Percentiles rank a stretch among this genome's conserved stretches.
Evolutionary conservation across 2,797 vertebrate genomes (phyloP).

Genomic region (Notamacropus eugenii): DNA sequence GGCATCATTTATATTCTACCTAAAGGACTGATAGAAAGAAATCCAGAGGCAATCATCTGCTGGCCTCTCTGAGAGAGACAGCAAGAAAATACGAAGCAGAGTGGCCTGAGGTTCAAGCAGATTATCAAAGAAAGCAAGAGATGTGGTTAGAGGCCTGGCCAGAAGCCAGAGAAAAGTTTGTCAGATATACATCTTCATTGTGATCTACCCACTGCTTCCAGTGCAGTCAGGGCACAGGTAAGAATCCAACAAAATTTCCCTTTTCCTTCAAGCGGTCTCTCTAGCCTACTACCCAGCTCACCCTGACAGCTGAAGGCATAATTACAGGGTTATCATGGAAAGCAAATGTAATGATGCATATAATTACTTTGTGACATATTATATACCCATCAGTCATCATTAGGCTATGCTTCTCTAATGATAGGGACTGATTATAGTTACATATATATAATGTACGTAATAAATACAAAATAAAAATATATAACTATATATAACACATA

Average conservation of each 20-base stretch:
- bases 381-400: not conserved
- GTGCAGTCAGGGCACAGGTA: not conserved
- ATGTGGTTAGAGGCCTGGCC: not conserved
- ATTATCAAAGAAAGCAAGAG: not conserved
- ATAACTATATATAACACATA: too few species aligned
- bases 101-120: not conserved
- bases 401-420: not conserved
- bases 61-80: not conserved
- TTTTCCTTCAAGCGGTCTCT: not conserved
- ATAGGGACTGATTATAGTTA: not conserved
- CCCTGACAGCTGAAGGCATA: not conserved
- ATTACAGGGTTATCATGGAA: not conserved
- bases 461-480: too few species aligned
- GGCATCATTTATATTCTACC: not conserved
- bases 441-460: too few species aligned
- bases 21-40: not conserved
- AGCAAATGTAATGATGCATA: not conserved
- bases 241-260: not conserved
- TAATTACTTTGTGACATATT: too few species aligned
- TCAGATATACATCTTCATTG: not conserved
- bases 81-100: not conserved
- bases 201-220: not conserved
- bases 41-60: not conserved
- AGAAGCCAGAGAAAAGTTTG: too few species aligned
- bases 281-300: not conserved